A percentile compares a stretch with the other conserved stretches of the same genome.
Conservation (phyloP, 1,140 invertebrate genomes). For the Eurosta solidaginis region DNA sequence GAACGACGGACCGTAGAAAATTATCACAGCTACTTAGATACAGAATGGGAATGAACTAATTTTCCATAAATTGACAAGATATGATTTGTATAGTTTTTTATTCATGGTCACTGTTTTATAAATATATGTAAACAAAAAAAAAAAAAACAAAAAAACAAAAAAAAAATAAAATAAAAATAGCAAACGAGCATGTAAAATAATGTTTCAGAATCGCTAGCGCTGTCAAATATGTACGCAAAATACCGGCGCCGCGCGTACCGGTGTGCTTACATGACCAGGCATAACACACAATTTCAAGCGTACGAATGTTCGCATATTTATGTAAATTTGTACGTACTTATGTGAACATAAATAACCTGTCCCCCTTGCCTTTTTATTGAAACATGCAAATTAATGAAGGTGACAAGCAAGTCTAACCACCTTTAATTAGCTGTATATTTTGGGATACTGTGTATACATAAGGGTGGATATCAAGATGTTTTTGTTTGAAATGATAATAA, state of each 20-base stretch:
- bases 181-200: no score
- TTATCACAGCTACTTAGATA: neutral
- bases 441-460: neutral
- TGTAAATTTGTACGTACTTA: no score
- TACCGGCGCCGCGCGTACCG: neutral
- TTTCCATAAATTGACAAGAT: conserved; percentile 18
- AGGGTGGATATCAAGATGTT: neutral
- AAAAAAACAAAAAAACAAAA: neutral
- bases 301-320: no score
- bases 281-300: neutral
- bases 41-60: neutral
- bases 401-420: conserved; percentile 21
- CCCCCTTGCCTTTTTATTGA: no score
- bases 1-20: neutral
- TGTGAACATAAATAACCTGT: no score
- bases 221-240: neutral
- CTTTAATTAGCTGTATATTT: conserved; percentile 21
- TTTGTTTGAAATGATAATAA: neutral
- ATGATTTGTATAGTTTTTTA: neutral
- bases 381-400: conserved; percentile 27
- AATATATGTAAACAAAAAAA: neutral
- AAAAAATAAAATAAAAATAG: neutral
- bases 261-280: neutral
- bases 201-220: neutral
- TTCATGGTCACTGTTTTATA: neutral